phyloP scores from a whole-genome alignment of 2,888 invertebrate species.

The Lasioglossum leucozonium region DNA sequence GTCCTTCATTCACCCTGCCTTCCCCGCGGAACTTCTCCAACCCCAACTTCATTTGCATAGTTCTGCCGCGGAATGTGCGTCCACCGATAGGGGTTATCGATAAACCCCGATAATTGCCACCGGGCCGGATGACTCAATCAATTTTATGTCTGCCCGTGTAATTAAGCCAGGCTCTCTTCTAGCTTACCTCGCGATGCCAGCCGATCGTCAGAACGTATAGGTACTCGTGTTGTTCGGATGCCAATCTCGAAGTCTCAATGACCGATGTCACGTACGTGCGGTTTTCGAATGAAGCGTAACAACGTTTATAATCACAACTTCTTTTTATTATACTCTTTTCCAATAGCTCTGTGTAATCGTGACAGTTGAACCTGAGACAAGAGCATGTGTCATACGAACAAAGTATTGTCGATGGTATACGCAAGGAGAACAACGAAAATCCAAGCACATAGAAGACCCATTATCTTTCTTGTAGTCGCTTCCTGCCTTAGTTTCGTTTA shows the following conservation, averaged over 20 bases:
- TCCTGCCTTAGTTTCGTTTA: constrained; percentile 21
- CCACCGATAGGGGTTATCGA: constrained; percentile 44
- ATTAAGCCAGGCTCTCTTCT: constrained; percentile 23
- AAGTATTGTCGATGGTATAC: constrained; percentile 38
- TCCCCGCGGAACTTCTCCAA: neutral
- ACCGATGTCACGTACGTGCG: neutral
- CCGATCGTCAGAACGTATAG: neutral
- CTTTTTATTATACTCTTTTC: constrained; percentile 7
- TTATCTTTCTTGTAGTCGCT: neutral
- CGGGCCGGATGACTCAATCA: constrained; percentile 59
- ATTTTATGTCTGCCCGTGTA: constrained; percentile 42
- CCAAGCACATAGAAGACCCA: constrained; percentile 12
- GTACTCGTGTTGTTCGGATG: neutral
- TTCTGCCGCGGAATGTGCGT: constrained; percentile 23
- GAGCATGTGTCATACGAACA: constrained; percentile 11
- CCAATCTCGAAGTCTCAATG: neutral
- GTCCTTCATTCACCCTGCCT: constrained; percentile 17
- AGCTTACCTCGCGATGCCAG: neutral
- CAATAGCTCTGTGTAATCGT: constrained; percentile 19
- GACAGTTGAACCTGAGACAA: constrained; percentile 28
- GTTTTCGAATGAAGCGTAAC: neutral
- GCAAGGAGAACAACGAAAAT: constrained; percentile 48
- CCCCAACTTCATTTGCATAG: constrained; percentile 49
- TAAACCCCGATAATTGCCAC: constrained; percentile 47
- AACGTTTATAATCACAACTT: constrained; percentile 14